A percentile compares a stretch with the other conserved stretches of the same genome.
These are phyloP conservation scores for Mystacornis crossleyi DNA, from an alignment of 2,113 vertebrate species.

Conservation along the genomic window DNA sequence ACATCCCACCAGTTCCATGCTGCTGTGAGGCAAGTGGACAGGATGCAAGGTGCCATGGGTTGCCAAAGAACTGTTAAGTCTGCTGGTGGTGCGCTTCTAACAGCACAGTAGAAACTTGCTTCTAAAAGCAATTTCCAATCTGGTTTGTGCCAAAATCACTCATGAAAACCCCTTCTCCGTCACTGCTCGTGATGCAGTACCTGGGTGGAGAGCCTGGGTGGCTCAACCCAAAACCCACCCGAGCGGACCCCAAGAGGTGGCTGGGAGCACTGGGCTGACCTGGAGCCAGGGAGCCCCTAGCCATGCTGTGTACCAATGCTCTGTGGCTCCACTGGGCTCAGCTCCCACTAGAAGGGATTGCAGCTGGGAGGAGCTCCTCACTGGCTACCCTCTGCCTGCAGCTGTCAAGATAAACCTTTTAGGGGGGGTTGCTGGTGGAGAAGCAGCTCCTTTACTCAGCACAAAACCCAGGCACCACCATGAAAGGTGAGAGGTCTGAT, in stretches of 20 bases:
- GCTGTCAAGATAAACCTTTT: background rate
- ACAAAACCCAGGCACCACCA: background rate
- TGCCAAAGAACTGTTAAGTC: background rate
- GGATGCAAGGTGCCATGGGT: background rate
- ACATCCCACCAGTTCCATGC: background rate
- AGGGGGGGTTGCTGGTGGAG: accelerated
- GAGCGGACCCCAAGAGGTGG: background rate
- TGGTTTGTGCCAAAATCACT: background rate
- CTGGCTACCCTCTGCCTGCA: accelerated
- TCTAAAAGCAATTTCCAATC: background rate
- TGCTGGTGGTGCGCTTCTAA: background rate
- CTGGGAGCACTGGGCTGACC: accelerated
- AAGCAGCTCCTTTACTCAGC: background rate
- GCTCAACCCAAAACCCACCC: background rate
- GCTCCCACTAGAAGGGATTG: background rate
- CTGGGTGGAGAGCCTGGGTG: background rate
- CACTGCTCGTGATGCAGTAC: background rate
- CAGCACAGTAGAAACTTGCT: background rate
- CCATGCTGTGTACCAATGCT: accelerated
- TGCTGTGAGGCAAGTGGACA: background rate
- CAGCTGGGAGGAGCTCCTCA: background rate
- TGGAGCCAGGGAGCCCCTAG: background rate
- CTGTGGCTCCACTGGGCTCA: accelerated
- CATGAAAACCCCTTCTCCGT: accelerated
- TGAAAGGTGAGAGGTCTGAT: background rate